phyloP scores from a whole-genome alignment of 1,140 invertebrate species.

The Aphidius gifuensis region DNA sequence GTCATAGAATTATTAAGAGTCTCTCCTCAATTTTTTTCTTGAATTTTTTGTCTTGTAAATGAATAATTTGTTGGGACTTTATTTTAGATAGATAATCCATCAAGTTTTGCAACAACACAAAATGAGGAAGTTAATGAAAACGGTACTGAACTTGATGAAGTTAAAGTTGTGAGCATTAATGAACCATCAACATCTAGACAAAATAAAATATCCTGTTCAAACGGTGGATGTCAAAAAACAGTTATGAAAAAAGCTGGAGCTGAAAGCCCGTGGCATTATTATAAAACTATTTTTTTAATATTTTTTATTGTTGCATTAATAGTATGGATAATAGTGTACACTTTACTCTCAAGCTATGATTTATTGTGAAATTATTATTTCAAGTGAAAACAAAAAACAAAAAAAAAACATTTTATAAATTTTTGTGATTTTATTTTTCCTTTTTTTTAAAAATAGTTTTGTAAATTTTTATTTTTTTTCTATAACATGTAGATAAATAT shows the following conservation, averaged over 20 bases:
- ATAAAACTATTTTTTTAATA: slow-evolving; percentile 55
- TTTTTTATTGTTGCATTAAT: slow-evolving; percentile 48
- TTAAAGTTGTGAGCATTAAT: slow-evolving; percentile 28
- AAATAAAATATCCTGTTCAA: slow-evolving; percentile 27
- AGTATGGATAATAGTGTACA: slow-evolving; percentile 55
- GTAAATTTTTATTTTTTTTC: no score
- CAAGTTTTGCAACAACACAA: slow-evolving; percentile 30
- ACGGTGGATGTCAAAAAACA: slow-evolving; percentile 27
- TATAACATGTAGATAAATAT: no score
- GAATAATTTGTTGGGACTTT: no score
- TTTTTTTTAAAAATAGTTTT: no score
- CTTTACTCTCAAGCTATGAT: slow-evolving; percentile 43
- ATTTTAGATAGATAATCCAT: slow-evolving; percentile 37
- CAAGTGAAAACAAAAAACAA: no score
- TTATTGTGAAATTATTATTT: slow-evolving; percentile 30
- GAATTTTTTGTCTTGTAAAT: no score
- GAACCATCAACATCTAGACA: slow-evolving; percentile 26
- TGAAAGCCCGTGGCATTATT: slow-evolving; percentile 52
- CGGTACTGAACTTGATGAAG: slow-evolving; percentile 38
- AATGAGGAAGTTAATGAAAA: slow-evolving; percentile 3
- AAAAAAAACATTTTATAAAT: no score
- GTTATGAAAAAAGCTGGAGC: slow-evolving; percentile 32
- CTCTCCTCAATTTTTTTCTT: no score
- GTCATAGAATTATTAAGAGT: no score
- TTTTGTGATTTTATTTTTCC: no score